Percentiles rank a stretch among this genome's conserved stretches.
Evolutionary conservation across 1,140 invertebrate species (phyloP).

Genomic region (Panagrolaimus sp.): DNA sequence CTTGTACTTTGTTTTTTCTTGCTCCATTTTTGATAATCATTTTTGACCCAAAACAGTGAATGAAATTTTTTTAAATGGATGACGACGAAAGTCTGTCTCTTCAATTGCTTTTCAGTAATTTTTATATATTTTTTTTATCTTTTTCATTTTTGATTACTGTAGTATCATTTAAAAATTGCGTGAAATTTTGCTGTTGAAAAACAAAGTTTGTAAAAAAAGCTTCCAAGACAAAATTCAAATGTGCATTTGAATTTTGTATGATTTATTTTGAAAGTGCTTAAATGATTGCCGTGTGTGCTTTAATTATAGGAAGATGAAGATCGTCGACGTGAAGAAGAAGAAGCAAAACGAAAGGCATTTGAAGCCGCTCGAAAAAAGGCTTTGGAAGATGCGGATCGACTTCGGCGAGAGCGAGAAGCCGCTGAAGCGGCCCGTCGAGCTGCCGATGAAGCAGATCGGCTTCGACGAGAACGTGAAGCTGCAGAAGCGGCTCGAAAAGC

Average conservation of each 20-base stretch:
- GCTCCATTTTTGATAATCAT: too few species aligned
- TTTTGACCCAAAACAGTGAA: too few species aligned
- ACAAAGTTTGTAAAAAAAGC: not conserved
- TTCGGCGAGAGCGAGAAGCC: slow-evolving; percentile 52
- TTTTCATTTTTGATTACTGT: too few species aligned
- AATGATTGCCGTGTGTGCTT: too few species aligned
- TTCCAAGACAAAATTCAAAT: not conserved
- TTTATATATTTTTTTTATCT: too few species aligned
- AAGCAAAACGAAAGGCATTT: slow-evolving; percentile 56
- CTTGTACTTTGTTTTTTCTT: too few species aligned
- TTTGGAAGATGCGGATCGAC: slow-evolving; percentile 56
- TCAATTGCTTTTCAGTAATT: too few species aligned
- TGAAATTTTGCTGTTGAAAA: not conserved
- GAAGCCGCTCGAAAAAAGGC: slow-evolving; percentile 55
- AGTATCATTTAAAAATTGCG: too few species aligned
- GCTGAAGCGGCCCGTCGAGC: slow-evolving; percentile 46
- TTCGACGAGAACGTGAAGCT: slow-evolving; percentile 42
- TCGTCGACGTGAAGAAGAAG: slow-evolving; percentile 51
- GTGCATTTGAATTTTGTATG: not conserved
- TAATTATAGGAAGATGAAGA: slow-evolving; percentile 55
- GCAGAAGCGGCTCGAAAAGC: slow-evolving; percentile 42
- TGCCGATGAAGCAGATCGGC: slow-evolving; percentile 48
- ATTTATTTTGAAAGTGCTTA: too few species aligned
- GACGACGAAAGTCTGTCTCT: too few species aligned
- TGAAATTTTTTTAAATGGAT: too few species aligned